A percentile compares a stretch with the other conserved stretches of the same genome.
Conservation (phyloP, 2,888 invertebrate genomes). For the Cerastis rubricosa region DNA sequence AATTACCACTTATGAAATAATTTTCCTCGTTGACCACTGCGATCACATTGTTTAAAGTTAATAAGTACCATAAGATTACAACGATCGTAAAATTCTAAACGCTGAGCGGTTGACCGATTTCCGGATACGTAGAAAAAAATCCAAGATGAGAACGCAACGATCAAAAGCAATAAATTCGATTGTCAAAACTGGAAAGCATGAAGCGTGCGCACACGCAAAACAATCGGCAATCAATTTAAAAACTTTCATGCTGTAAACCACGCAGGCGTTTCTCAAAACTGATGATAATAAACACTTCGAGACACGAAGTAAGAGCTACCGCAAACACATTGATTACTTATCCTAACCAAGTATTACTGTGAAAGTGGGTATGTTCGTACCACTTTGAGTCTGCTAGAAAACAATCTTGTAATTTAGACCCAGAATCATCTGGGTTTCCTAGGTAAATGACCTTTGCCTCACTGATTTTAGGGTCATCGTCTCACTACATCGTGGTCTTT, state of each 20-base stretch:
- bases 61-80: neutral
- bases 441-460: neutral
- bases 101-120: neutral
- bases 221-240: constrained; percentile 65
- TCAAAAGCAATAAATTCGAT: constrained; percentile 38
- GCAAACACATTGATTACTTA: constrained; percentile 47
- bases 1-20: neutral
- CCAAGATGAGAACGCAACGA: constrained; percentile 19
- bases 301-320: constrained; percentile 56
- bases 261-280: constrained; percentile 45
- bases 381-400: neutral
- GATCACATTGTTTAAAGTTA: constrained; percentile 3
- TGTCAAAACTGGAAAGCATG: constrained; percentile 57
- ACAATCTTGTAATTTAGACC: neutral
- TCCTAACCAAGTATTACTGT: constrained; percentile 24
- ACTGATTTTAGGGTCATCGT: neutral
- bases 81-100: neutral
- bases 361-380: constrained; percentile 27
- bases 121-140: constrained; percentile 12
- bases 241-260: constrained; percentile 55
- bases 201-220: constrained; percentile 57
- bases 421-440: neutral
- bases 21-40: constrained; percentile 1
- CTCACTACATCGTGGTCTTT: neutral
- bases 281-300: constrained; percentile 54